phyloP scores from a whole-genome alignment of 2,113 vertebrate species.

The Meriones unguiculatus region DNA sequence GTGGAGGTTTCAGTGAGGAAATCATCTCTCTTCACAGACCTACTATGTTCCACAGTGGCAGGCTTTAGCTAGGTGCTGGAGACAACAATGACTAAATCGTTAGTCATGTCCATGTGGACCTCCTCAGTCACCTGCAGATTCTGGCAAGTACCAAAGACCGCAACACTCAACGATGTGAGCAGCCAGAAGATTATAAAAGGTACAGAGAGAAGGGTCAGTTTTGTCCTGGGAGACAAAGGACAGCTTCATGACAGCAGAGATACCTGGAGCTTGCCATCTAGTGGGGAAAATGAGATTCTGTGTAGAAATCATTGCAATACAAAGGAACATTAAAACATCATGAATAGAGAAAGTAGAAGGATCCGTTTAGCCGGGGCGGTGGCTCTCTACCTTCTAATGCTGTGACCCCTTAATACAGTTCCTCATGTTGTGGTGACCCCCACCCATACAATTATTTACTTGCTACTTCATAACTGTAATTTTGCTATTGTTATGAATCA shows the following conservation, averaged over 20 bases:
- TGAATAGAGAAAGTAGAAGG: neutral
- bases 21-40: neutral
- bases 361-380: neutral
- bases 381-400: too few relatives aligned
- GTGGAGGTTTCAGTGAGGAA: neutral
- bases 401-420: neutral
- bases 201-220: neutral
- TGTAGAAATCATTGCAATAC: neutral
- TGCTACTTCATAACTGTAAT: neutral
- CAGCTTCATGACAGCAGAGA: neutral
- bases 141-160: neutral
- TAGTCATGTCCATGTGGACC: neutral
- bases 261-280: neutral
- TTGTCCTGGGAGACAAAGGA: neutral
- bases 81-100: neutral
- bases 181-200: neutral
- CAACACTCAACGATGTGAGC: fast-evolving
- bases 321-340: neutral
- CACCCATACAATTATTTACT: neutral
- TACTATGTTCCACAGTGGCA: neutral
- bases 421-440: neutral
- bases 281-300: slow-evolving; percentile 13
- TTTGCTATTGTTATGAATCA: neutral
- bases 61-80: neutral
- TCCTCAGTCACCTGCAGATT: neutral